Base-by-base conservation (phyloP, 92 coral and sea anemone species). In the Umimayanthus chanpuru region DNA sequence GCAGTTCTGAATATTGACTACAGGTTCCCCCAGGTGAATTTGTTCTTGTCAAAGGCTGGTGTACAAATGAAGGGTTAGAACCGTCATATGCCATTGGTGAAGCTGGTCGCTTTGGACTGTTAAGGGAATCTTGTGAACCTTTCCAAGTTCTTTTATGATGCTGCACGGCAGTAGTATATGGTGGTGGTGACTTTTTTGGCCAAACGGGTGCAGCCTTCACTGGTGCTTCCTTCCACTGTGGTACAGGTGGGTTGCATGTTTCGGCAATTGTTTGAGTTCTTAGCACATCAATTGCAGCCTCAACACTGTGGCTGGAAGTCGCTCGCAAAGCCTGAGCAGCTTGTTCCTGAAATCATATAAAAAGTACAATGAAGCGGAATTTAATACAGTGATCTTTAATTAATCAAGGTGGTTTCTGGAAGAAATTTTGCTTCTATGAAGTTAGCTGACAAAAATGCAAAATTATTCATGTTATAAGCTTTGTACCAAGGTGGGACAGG, bases 101-200 rank as follows among this genome's bases (percentile, higher is more conserved):
- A 58, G 94, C 98, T 47, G 94, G 91, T 40, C 98, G 86, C 39
- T 92, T 92, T n/a, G 93, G 90, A 32, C 81, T 91, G 85, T 94
- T 92, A 20, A 90, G 75, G 1, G 95, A 91, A 72, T 93, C 98
- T 50, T 94, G 96, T 11, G 98, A 94, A 32, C 94, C 98, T 78
- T 91, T 93, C 98, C 96, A 94, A 30, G 98, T 89, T 73, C 89
- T 85, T 50, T 94, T 87, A 50, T 93, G 91, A 49, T 83, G 74
- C 47, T 83, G 74, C 56, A 93, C 82, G 18, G 92, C 94, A 38
- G 96, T 93, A 86, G 83, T 93, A 68, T 95, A 95, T 0, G 98
- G 93, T 36, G 98, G 98, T 41, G 98, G 98, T 14, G 95, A 88
- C 66, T 90, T 94, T 41, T 82, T 80, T 50, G 89, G 95, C 56